Evolutionary conservation across 2,113 vertebrate species (phyloP), one percentile per base, ranked within the genome.

Genomic region (Kryptolebias marmoratus): DNA sequence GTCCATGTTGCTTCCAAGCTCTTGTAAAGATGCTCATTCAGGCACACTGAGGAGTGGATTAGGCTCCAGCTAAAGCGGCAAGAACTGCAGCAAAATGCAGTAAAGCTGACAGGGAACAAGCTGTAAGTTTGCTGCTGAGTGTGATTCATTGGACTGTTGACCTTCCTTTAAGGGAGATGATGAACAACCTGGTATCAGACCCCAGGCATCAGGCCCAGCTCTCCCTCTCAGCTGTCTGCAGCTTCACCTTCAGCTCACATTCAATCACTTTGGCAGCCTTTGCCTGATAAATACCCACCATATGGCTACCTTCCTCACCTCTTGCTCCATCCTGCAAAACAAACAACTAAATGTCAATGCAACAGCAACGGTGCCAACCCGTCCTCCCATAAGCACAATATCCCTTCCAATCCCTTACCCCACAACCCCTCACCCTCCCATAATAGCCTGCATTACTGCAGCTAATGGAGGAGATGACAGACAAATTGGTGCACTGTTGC

Each of bases 161-260:
- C 90, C 91, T 91, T 92, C 91, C 81, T 91, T 86, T 85, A 81
- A 90, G 79, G 86, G 79, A 85, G 85, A 90, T 92, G 90, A 92
- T 91, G 86, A 91, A 92, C 87, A 88, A 77, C 90, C 86, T 55
- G 67, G 82, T 87, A 75, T 55, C 82, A 80, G 72, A 90, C 85
- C 87, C 80, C 70, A 45, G 81, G 88, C 81, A 76, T 60, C 80
- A 56, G 80, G 80, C 77, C 71, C 62, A 42, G 66, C 73, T 79
- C 83, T 81, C 75, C 60, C 81, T 81, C 84, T 83, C 87, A 84
- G 85, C 77, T 81, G 86, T 89, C 89, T 89, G 83, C 71, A 61
- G 87, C 83, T 86, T 92, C 90, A 91, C 85, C 89, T 91, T 90
- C 89, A 90, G 87, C 83, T 92, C 91, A 85, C 89, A 92, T 91